Conservation (phyloP, 1,140 invertebrate species). For the Nixonia krombeini region DNA sequence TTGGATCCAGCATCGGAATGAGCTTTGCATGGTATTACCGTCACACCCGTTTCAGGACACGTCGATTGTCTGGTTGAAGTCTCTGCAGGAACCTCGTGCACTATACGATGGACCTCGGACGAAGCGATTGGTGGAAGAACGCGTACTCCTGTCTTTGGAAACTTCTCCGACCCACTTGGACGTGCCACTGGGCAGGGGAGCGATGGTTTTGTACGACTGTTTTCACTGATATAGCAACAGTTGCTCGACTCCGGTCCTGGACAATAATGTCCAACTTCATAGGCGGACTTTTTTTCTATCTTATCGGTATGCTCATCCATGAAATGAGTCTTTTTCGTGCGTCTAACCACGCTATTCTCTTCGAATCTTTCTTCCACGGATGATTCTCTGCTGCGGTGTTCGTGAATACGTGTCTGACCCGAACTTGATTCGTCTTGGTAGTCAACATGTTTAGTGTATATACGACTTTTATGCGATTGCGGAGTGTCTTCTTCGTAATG, state of each 20-base stretch:
- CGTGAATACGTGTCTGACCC: constrained; percentile 26
- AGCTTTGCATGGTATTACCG: constrained; percentile 62
- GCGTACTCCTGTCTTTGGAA: constrained; percentile 47
- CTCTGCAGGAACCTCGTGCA: constrained; percentile 48
- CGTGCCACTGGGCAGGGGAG: constrained; percentile 54
- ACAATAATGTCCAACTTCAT: constrained; percentile 20
- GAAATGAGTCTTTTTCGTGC: constrained; percentile 44
- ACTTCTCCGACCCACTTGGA: constrained; percentile 48
- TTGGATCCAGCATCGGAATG: constrained; percentile 56
- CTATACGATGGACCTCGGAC: constrained; percentile 59
- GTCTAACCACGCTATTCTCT: constrained; percentile 27
- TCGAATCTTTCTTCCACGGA: constrained; percentile 50
- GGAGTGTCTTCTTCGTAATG: constrained; percentile 62
- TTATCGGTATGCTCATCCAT: constrained; percentile 52
- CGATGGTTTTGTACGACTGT: constrained; percentile 29
- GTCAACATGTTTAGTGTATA: constrained; percentile 50
- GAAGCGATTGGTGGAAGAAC: constrained; percentile 52
- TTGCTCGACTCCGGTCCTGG: constrained; percentile 16
- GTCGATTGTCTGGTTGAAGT: constrained; percentile 18
- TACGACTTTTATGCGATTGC: constrained; percentile 48
- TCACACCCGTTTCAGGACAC: constrained; percentile 63
- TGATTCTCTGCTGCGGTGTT: constrained; percentile 45
- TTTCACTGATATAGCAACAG: constrained; percentile 55
- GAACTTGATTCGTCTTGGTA: constrained; percentile 47
- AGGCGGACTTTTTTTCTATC: constrained; percentile 36